Base-by-base conservation (phyloP, 1,140 invertebrate species). In the Drosophila orosa region DNA sequence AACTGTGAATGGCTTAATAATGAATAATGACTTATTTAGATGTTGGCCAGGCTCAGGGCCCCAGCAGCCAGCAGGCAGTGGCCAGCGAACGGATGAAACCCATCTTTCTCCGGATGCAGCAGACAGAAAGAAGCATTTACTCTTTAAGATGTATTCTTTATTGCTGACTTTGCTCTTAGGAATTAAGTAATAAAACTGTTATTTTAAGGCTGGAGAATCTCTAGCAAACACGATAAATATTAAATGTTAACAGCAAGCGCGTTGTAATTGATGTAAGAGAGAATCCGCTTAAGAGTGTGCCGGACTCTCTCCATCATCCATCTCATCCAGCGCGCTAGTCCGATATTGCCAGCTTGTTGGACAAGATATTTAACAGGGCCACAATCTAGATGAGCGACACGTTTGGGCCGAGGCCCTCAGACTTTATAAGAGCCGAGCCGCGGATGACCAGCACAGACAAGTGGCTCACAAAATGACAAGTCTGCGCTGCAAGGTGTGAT, bases 311-410 rank as follows among this genome's bases (percentile, higher is more conserved):
- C 10, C 47, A 24, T 45, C 42, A 45, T 29, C 25, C 44, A 47
- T 63, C 33, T 17, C 45, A 44, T 67, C 60, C 66, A 66, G 61
- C 61, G 3, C 61, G 3, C n/a, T 37, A 56, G 47, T 31, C 62
- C 39, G 57, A 62, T 44, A 63, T 24, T 35, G n/a, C n/a, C 31
- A 54, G 61, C 72, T 77, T 83, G 79, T 66, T 74, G 25, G 61
- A 82, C 79, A 71, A 78, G 60, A 83, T 67, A 71, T 42, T 82
- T 59, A 78, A 74, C 78, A 58, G 69, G 17, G 10, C 31, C 40
- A 72, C 60, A 87, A 86, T 86, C 83, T 76, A 77, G 83, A 86
- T 86, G 52, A 52, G 76, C 39, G 63, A 72, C 83, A 86, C 83
- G 83, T 86, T 50, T 66, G 39, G 62, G 65, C 54, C 19, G 25